Percentiles rank a stretch among this genome's conserved stretches.
Evolutionary conservation across 2,888 invertebrate genomes (phyloP).

Genomic region (Ernsta delagoae): DNA sequence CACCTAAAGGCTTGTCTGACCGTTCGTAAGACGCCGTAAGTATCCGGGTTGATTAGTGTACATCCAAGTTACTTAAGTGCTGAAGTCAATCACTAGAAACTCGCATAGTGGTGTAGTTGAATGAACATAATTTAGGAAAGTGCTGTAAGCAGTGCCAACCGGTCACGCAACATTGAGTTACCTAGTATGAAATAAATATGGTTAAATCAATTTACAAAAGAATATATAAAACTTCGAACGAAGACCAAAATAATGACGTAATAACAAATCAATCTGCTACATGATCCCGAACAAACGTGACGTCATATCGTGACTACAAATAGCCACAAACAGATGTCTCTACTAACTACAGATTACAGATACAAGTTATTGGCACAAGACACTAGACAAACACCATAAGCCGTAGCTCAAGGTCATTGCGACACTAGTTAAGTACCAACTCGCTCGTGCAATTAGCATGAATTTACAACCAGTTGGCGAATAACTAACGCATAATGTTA

Average conservation of each 20-base stretch:
- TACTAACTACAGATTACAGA: constrained; percentile 3
- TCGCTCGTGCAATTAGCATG: constrained; percentile 59
- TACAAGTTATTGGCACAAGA: constrained; percentile 34
- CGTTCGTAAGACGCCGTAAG: no score
- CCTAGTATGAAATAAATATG: no score
- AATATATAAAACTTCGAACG: not conserved
- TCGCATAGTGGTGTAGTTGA: no score
- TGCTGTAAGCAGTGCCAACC: no score
- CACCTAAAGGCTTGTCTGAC: no score
- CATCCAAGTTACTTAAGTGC: no score
- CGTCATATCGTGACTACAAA: constrained; percentile 13
- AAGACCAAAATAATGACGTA: not conserved
- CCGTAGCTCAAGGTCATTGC: constrained; percentile 56
- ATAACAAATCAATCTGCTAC: constrained; percentile 4
- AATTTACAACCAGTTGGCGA: constrained; percentile 57
- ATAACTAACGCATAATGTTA: constrained; percentile 47
- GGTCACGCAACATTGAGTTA: no score
- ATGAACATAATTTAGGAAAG: no score
- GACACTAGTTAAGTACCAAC: no score
- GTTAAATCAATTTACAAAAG: no score
- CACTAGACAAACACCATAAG: constrained; percentile 42
- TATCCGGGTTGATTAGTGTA: no score
- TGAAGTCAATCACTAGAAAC: no score
- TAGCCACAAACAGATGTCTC: constrained; percentile 21
- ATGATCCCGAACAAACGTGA: constrained; percentile 51